Percentiles rank a stretch among this genome's conserved stretches.
Evolutionary conservation across 1,140 invertebrate species (phyloP).

Genomic region (Muscidifurax raptorellus): DNA sequence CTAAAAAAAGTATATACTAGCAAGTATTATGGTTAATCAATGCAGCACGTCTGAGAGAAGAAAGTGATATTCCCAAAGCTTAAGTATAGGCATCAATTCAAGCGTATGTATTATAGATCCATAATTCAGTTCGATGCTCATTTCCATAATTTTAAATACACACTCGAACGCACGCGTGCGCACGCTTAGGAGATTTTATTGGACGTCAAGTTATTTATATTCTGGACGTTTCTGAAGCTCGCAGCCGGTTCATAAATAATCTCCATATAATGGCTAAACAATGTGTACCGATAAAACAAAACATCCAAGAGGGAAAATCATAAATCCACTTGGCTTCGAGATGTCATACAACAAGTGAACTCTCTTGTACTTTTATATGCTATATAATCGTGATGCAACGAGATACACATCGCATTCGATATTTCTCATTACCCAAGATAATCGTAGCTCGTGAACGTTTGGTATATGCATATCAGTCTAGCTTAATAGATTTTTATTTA

Average conservation of each 20-base stretch:
- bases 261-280: not conserved
- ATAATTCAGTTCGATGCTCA: not conserved
- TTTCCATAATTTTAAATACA: not conserved
- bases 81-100: not conserved
- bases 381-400: not conserved
- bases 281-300: not conserved
- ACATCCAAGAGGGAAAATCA: not conserved
- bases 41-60: not conserved
- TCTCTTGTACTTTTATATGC: not conserved
- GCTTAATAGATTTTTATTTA: not conserved
- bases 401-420: too few relatives aligned
- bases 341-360: constrained; percentile 1
- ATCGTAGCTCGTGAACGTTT: not conserved
- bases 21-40: too few relatives aligned
- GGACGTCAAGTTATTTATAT: not conserved
- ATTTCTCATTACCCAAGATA: not conserved
- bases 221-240: not conserved
- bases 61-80: not conserved
- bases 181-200: not conserved
- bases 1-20: too few relatives aligned
- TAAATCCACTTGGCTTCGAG: not conserved
- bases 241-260: not conserved
- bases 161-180: too few relatives aligned
- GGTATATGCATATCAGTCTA: not conserved
- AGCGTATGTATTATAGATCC: not conserved